phyloP scores from a whole-genome alignment of 1,140 invertebrate species.

The Melanaphis sacchari region DNA sequence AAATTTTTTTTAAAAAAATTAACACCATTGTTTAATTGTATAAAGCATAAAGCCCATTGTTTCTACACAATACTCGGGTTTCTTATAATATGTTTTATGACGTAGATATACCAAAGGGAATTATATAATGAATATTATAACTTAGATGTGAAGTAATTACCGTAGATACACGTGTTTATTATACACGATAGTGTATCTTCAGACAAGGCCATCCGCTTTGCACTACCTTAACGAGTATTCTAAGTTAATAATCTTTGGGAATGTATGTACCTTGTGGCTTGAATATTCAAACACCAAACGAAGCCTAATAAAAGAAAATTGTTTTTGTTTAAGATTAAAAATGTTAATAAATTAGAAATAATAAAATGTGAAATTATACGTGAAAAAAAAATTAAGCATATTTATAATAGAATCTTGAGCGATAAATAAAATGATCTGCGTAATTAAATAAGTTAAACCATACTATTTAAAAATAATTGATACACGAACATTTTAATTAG shows the following conservation, averaged over 20 bases:
- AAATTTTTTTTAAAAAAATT: background rate
- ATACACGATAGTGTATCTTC: background rate
- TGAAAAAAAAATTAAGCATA: background rate
- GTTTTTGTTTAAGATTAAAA: background rate
- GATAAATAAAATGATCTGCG: background rate
- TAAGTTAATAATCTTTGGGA: conserved; percentile 10
- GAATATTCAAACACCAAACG: background rate
- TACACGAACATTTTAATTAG: background rate
- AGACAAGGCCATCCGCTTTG: conserved; percentile 20
- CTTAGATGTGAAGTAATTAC: conserved; percentile 22
- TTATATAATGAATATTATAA: conserved; percentile 13
- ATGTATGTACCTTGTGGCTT: background rate
- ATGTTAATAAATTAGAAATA: background rate
- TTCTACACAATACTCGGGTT: background rate
- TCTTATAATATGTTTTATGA: conserved; percentile 24
- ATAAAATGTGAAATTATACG: background rate
- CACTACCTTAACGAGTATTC: conserved; percentile 11
- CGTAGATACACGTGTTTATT: conserved; percentile 11
- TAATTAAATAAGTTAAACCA: background rate
- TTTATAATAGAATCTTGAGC: background rate
- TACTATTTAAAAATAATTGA: background rate
- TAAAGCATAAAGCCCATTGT: background rate
- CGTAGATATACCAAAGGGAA: background rate
- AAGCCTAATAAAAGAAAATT: background rate
- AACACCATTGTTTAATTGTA: background rate